phyloP scores from a whole-genome alignment of 1,140 invertebrate species.

The Drosophila sproati region DNA sequence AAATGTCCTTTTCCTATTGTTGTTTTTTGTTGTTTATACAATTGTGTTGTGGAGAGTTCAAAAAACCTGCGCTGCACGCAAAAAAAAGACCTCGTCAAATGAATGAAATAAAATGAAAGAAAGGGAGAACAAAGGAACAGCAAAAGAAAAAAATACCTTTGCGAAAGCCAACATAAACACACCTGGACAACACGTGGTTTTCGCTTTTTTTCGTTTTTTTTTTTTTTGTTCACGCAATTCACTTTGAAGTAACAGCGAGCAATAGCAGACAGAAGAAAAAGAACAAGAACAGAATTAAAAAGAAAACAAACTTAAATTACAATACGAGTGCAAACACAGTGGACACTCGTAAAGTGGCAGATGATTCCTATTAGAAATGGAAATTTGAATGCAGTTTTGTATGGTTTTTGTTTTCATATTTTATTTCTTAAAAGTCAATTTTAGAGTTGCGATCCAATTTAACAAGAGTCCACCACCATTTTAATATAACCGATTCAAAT shows the following conservation, averaged over 20 bases:
- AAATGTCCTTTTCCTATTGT: conserved; percentile 28
- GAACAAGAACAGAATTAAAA: conserved; percentile 6
- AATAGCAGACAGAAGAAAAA: conserved; percentile 20
- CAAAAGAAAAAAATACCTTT: conserved; percentile 23
- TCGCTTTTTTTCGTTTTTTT: not conserved
- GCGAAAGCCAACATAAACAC: conserved; percentile 64
- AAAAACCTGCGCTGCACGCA: conserved; percentile 31
- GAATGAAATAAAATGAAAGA: conserved; percentile 6
- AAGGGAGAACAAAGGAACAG: not conserved
- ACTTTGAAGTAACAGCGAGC: conserved; percentile 66
- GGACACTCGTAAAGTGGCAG: not conserved
- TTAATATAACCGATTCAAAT: no score
- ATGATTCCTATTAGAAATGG: not conserved
- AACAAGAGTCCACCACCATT: no score
- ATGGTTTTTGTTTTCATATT: not conserved
- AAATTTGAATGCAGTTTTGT: not conserved
- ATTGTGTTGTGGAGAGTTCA: conserved; percentile 11
- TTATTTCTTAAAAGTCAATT: no score
- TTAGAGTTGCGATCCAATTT: no score
- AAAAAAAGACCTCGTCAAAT: conserved; percentile 47
- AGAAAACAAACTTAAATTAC: conserved; percentile 2
- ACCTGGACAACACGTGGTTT: conserved; percentile 80
- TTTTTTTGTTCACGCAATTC: conserved; percentile 46
- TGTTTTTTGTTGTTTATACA: conserved; percentile 13
- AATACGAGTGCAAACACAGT: conserved; percentile 15